A percentile compares a stretch with the other conserved stretches of the same genome.
phyloP scores from a whole-genome alignment of 2,888 invertebrate genomes.

The Meliscaeva auricollis region DNA sequence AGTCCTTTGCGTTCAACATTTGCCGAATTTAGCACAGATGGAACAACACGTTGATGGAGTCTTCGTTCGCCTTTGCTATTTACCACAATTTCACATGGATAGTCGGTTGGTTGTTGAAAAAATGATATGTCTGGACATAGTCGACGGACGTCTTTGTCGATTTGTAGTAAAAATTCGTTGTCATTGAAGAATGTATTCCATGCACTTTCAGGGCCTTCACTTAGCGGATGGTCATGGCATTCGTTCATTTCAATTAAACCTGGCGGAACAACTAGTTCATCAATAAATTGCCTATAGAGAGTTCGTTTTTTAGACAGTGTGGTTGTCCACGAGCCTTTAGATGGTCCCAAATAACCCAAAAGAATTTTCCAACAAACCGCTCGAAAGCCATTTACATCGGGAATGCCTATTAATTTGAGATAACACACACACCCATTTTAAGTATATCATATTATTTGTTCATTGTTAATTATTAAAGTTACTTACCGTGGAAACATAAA shows the following conservation, averaged over 20 bases:
- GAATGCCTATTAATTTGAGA: slow-evolving; percentile 88
- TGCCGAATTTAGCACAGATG: slow-evolving; percentile 93
- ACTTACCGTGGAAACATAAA: slow-evolving; percentile 92
- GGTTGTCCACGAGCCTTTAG: slow-evolving; percentile 88
- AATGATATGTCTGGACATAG: slow-evolving; percentile 98
- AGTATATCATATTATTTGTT: not conserved
- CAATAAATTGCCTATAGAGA: slow-evolving; percentile 93
- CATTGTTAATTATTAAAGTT: slow-evolving; percentile 10
- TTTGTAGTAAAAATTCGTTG: slow-evolving; percentile 98
- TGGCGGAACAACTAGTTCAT: slow-evolving; percentile 95
- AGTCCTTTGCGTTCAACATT: slow-evolving; percentile 94
- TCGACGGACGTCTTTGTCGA: slow-evolving; percentile 98
- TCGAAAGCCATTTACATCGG: slow-evolving; percentile 93
- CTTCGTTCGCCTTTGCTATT: slow-evolving; percentile 92
- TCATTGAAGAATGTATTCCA: slow-evolving; percentile 98
- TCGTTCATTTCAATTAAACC: slow-evolving; percentile 87
- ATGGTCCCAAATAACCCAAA: slow-evolving; percentile 92
- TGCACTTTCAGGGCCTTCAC: slow-evolving; percentile 96
- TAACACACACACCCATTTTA: slow-evolving; percentile 49
- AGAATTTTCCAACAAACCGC: slow-evolving; percentile 95
- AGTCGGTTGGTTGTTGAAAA: slow-evolving; percentile 97
- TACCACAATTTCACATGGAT: slow-evolving; percentile 92
- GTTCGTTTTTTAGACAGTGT: slow-evolving; percentile 90
- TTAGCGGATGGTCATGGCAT: slow-evolving; percentile 93
- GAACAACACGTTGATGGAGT: slow-evolving; percentile 94